A percentile compares a stretch with the other conserved stretches of the same genome.
Conservation (phyloP, 2,888 invertebrate species). For the Alsophila aescularia region DNA sequence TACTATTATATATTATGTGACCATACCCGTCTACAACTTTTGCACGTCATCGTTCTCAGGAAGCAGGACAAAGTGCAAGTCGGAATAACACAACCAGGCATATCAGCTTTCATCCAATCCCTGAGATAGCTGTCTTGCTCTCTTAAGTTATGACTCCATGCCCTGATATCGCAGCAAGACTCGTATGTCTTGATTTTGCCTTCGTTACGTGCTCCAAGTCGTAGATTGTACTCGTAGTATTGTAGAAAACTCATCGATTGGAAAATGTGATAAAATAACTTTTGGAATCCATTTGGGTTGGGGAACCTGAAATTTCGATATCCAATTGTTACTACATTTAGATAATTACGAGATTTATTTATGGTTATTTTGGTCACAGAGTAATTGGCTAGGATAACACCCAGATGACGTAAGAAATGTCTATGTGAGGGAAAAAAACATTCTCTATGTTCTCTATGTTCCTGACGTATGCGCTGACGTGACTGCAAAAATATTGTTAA, state of each 20-base stretch:
- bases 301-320: slow-evolving; percentile 55
- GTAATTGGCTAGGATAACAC: too few relatives aligned
- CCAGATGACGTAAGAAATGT: too few relatives aligned
- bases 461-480: too few relatives aligned
- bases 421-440: too few relatives aligned
- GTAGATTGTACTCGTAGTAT: slow-evolving; percentile 35
- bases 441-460: too few relatives aligned
- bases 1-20: too few relatives aligned
- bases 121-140: slow-evolving; percentile 61
- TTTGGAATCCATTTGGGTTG: slow-evolving; percentile 45
- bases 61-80: slow-evolving; percentile 51
- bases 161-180: slow-evolving; percentile 81
- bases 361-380: not conserved
- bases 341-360: not conserved
- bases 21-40: slow-evolving; percentile 59
- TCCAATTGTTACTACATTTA: too few relatives aligned
- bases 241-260: slow-evolving; percentile 63
- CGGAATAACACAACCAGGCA: slow-evolving; percentile 66
- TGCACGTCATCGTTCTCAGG: slow-evolving; percentile 62
- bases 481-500: too few relatives aligned
- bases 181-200: slow-evolving; percentile 81
- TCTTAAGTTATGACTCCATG: slow-evolving; percentile 80
- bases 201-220: slow-evolving; percentile 74
- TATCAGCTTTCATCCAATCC: slow-evolving; percentile 75
- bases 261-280: slow-evolving; percentile 26